These are phyloP conservation scores for Holothuria glaberrima DNA, from an alignment of 35 echinoderm and acorn worm species.

Conservation along the genomic window DNA sequence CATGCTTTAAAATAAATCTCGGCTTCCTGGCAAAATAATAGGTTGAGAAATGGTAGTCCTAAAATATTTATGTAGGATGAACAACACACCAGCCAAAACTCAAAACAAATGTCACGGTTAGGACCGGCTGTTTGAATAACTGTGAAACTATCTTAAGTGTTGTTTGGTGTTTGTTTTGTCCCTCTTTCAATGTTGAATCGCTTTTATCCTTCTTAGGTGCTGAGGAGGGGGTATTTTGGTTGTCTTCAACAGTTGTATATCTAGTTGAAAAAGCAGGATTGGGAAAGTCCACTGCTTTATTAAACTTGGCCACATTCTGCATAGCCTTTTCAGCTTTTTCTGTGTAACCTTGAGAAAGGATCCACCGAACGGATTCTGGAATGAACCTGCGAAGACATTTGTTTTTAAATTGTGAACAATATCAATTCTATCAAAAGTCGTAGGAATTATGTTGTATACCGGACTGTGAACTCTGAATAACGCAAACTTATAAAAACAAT, in stretches of 20 bases:
- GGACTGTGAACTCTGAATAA: no score
- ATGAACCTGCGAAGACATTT: not conserved
- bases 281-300: not conserved
- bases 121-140: not conserved
- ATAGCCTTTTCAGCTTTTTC: not conserved
- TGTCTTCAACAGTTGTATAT: no score
- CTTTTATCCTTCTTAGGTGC: no score
- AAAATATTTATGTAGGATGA: no score
- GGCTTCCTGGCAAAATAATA: not conserved
- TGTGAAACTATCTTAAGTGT: no score
- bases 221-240: no score
- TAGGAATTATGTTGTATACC: no score
- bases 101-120: conserved; percentile 23
- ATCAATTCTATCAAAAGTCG: no score
- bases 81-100: not conserved
- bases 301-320: not conserved
- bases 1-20: not conserved
- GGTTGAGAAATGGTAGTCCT: not conserved
- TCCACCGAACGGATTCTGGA: not conserved
- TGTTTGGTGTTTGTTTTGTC: no score
- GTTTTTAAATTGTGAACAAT: not conserved
- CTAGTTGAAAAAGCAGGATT: not conserved
- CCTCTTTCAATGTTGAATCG: no score
- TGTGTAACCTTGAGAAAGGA: not conserved
- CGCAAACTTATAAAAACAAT: no score